Base-by-base conservation (phyloP, 2,888 invertebrate species). In the Entomobrya proxima region DNA sequence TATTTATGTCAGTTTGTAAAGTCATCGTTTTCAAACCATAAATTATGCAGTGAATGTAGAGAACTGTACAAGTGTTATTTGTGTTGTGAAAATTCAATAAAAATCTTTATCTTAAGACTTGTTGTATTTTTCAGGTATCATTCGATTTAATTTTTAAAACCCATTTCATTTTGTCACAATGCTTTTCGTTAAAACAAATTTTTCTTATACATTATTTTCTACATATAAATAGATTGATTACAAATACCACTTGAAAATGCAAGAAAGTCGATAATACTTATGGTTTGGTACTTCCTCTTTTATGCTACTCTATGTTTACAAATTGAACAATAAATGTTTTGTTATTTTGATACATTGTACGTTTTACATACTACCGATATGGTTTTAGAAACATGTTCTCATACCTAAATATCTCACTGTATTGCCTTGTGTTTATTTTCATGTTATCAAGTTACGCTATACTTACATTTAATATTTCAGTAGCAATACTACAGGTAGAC, bases 201-300 rank as follows among this genome's bases (percentile, higher is more conserved):
- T 40, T 11, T 18, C 44, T 44, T n/a, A n/a, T n/a, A 24, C 24
- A 18, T 69, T 2, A 21, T 44, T 44, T 13, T 32, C 13, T 9
- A 21, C 21, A 11, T 13, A 15, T 61, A 32, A 27, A 69, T 69
- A 69, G 32, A 74, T 80, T 27, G 37, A 30, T 52, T 80, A 69
- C 37, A 69, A 47, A 79, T 79, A 52, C 32, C n/a, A 78, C 40
- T 15, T 77, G 58, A 52, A 78, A 61, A 64, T 78, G 67, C 50
- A 50, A 37, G 67, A 37, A 67, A 79, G 52, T 76, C 55, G 55
- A 40, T 79, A 79, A 79, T 79, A 79, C 79, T 79, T 79, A 69
- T 50, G 79, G 79, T 79, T 72, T 72, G 44, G 44, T 47, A 47
- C 47, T 30, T 6, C 32, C 24, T 11, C 24, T 21, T 24, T 18